Base-by-base conservation (phyloP, 2,888 invertebrate species). In the Digitonthophagus gazella region DNA sequence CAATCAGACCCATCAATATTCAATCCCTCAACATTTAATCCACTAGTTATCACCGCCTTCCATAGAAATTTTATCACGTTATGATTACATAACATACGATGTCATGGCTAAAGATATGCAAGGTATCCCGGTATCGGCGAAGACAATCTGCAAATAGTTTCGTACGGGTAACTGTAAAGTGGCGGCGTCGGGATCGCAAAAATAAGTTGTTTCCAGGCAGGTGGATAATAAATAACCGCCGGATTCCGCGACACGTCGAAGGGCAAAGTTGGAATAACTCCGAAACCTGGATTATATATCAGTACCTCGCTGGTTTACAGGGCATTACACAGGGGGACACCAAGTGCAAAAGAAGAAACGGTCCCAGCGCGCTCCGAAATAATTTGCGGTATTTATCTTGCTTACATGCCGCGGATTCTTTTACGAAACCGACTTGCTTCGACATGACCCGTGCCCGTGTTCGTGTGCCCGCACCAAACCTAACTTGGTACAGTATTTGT, bases 351-450 rank as follows among this genome's bases (percentile, higher is more conserved):
- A 70, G 19, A 69, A 72, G 58, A 56, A 69, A 67, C 64, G 69
- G 64, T 69, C 67, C 70, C 56, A 28, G 70, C 68, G 70, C 69
- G 69, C 69, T 73, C 71, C 74, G 69, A 73, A 71, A 71, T 72
- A 73, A 73, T 74, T 73, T 70, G 65, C 70, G 65, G 69, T 72
- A 72, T 74, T 73, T 73, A 74, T 74, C 74, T 74, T 74, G 66
- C 73, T 72, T 73, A 73, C 71, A 71, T 72, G 67, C 70, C 66
- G 65, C 71, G 71, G 65, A 71, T 72, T 71, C 71, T 73, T 71
- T 69, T 69, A 66, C 66, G 65, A 69, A 71, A 68, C 70, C 65
- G 65, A 72, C 68, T 70, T 72, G 71, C 70, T 70, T 66, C 66
- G 72, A 67, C 69, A 70, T 28, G 20, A 64, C 65, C 65, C 19